Evolutionary conservation across 2,797 vertebrate species (phyloP).

Genomic region (Enteromius radiatus): DNA sequence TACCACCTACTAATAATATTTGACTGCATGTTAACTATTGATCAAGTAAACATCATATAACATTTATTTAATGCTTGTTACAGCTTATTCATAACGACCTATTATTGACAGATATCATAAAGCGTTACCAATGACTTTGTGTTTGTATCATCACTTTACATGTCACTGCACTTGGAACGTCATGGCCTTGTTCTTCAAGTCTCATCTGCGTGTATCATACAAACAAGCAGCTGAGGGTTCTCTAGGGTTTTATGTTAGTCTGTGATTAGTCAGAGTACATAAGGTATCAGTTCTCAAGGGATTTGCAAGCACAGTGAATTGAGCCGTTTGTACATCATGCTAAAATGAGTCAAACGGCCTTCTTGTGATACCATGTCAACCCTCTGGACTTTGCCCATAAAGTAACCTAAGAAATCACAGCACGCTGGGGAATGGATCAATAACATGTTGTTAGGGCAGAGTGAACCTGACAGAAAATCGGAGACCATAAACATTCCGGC

Average conservation of each 20-base stretch:
- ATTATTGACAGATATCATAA: conserved; percentile 14
- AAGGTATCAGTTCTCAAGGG: conserved; percentile 18
- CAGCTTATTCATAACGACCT: neutral
- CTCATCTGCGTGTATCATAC: conserved; percentile 47
- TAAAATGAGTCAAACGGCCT: neutral
- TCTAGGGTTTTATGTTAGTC: conserved; percentile 36
- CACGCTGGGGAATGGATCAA: conserved; percentile 37
- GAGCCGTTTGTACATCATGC: neutral
- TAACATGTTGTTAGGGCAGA: conserved; percentile 45
- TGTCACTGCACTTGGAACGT: conserved; percentile 37
- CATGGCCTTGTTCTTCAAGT: conserved; percentile 38
- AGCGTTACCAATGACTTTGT: conserved; percentile 21
- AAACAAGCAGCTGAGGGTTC: conserved; percentile 50
- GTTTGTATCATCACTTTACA: conserved; percentile 39
- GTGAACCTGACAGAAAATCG: conserved; percentile 50
- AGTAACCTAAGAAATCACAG: conserved; percentile 23
- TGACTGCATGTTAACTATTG: neutral
- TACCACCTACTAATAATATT: neutral
- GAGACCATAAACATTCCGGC: conserved; percentile 29
- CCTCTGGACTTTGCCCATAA: conserved; percentile 15
- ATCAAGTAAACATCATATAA: neutral
- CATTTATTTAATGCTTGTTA: neutral
- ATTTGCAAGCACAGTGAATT: neutral
- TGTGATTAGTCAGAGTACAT: conserved; percentile 37
- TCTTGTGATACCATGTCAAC: neutral